A percentile compares a stretch with the other conserved stretches of the same genome.
phyloP scores from a whole-genome alignment of 2,113 vertebrate genomes.

The Albula goreensis region DNA sequence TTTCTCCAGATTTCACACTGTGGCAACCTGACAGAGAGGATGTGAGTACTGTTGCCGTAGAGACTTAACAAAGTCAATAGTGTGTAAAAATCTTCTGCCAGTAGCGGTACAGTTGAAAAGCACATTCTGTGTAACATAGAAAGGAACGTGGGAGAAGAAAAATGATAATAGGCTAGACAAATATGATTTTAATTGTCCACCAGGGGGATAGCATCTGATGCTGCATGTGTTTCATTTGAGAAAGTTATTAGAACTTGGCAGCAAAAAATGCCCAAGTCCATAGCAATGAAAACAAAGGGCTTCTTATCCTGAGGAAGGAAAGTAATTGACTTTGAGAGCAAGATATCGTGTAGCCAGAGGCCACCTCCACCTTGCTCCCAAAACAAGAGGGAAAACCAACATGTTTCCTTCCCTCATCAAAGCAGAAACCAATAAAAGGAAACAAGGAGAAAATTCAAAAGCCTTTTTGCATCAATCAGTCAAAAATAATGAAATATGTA shows the following conservation, averaged over 20 bases:
- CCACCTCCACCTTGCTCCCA: neutral
- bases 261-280: constrained; percentile 8
- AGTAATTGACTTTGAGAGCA: constrained; percentile 26
- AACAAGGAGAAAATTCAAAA: neutral
- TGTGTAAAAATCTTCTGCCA: constrained; percentile 1
- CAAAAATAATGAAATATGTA: neutral
- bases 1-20: neutral
- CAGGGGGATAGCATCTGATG: constrained; percentile 32
- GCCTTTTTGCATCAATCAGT: neutral
- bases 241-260: constrained; percentile 37
- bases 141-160: constrained; percentile 12
- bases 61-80: neutral
- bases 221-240: constrained; percentile 30
- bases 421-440: neutral
- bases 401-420: constrained; percentile 3
- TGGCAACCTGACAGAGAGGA: neutral
- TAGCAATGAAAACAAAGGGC: constrained; percentile 22
- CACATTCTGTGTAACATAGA: neutral
- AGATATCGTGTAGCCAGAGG: constrained; percentile 15
- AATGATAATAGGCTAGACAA: constrained; percentile 25
- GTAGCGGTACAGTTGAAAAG: neutral
- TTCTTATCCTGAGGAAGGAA: constrained; percentile 25
- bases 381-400: neutral
- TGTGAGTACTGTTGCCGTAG: neutral
- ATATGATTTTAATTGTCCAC: constrained; percentile 35